Evolutionary conservation across 2,797 vertebrate genomes (phyloP).

Genomic region (Mormyrops attenuatus): DNA sequence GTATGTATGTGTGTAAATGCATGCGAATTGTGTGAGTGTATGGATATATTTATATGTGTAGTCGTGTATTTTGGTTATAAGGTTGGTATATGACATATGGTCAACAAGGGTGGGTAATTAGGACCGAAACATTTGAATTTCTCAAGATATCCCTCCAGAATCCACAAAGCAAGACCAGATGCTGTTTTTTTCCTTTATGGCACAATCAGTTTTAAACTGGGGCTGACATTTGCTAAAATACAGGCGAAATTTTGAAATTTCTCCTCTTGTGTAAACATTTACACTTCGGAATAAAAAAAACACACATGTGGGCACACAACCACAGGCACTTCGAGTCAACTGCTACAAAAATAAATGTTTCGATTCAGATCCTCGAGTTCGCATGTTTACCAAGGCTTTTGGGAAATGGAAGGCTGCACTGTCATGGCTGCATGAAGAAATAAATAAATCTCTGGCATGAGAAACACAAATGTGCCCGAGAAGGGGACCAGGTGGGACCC

Average conservation of each 20-base stretch:
- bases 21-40: neutral
- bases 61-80: neutral
- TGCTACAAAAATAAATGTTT: slow-evolving; percentile 35
- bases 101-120: neutral
- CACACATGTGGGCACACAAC: slow-evolving; percentile 24
- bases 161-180: slow-evolving; percentile 22
- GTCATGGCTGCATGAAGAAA: slow-evolving; percentile 27
- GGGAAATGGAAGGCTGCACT: slow-evolving; percentile 20
- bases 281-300: slow-evolving; percentile 22
- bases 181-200: neutral
- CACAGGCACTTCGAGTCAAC: slow-evolving; percentile 27
- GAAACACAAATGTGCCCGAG: neutral
- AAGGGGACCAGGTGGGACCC: neutral
- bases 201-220: neutral
- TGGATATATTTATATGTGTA: neutral
- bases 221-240: slow-evolving; percentile 17
- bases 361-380: neutral
- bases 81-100: neutral
- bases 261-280: slow-evolving; percentile 29
- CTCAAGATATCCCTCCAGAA: slow-evolving; percentile 13
- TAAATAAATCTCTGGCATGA: slow-evolving; percentile 28
- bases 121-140: neutral
- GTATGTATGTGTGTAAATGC: neutral
- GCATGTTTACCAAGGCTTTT: slow-evolving; percentile 16
- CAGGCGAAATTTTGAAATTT: slow-evolving; percentile 24